Base-by-base conservation (phyloP, 2,888 invertebrate genomes). In the Caenorhabditis auriculariae region DNA sequence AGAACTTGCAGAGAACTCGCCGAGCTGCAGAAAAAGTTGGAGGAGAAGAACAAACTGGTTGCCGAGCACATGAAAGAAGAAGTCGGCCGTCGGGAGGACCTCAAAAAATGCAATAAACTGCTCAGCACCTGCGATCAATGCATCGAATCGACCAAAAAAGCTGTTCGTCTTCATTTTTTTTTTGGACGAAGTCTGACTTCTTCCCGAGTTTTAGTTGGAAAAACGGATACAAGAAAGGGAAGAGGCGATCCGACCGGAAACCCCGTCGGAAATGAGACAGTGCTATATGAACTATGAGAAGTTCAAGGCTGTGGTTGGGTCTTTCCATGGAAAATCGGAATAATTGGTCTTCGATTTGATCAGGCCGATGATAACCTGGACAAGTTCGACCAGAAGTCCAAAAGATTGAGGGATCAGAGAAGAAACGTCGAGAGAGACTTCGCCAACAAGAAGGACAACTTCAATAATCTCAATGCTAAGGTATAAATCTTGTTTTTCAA, bases 401-500 rank as follows among this genome's bases (percentile, higher is more conserved):
- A 53, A 23, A 37, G 46, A n/a, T 19, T 27, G 28, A 52, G 41
- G 17, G 59, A 49, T 6, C 41, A 51, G 29, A 49, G 48, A 28
- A 37, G 46, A 52, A 41, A 44, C 43, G 47, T 49, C 0, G 52
- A 60, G 35, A 45, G 49, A 19, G 39, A 54, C 21, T 54, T 48
- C 37, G 55, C 61, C 17, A 29, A 50, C 12, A 35, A 43, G 29
- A 68, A 68, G 35, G 42, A 55, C 12, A 47, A 52, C 2, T 32
- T 65, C n/a, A 60, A 67, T 51, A 59, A 60, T 17, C 29, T 47
- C n/a, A 51, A 39, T 38, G 39, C 38, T 88, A 90, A 82, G 88
- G 88, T 60, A 32, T 12, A 32, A 9, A 12, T 9, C 9, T 38
- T 38, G 5, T 38, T 38, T 7, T 4, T 38, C 38, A 38, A 4